Percentiles rank a stretch among this genome's conserved stretches.
phyloP scores from a whole-genome alignment of 1,140 invertebrate genomes.

The Drosophila nebulosa region DNA sequence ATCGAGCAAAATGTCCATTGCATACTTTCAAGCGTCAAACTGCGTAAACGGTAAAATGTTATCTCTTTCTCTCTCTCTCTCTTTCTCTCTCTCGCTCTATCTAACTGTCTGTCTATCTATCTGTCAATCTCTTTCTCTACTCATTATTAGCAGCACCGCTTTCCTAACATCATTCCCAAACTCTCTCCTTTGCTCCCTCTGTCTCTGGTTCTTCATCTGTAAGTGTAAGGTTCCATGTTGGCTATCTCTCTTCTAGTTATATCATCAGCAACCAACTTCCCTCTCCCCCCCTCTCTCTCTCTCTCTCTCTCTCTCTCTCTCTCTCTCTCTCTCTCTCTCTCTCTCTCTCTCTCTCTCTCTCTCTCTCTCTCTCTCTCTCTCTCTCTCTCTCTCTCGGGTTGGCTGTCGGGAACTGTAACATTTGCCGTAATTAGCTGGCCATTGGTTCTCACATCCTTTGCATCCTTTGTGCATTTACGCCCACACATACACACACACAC shows the following conservation, averaged over 20 bases:
- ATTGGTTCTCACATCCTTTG: constrained; percentile 8
- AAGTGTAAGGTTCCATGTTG: constrained; percentile 8
- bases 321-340: no score
- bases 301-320: no score
- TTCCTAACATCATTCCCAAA: background rate
- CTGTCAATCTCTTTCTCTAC: background rate
- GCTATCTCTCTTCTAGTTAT: constrained; percentile 19
- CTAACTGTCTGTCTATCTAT: background rate
- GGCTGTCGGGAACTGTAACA: constrained; percentile 26
- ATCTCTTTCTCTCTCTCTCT: background rate
- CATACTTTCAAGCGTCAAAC: constrained; percentile 69
- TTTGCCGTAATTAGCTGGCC: constrained; percentile 47
- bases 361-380: no score
- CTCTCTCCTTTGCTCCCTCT: background rate
- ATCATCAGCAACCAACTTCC: constrained; percentile 7
- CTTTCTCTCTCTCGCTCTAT: background rate
- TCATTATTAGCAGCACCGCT: no score
- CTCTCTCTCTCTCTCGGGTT: no score
- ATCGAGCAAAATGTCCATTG: constrained; percentile 7
- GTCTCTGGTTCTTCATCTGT: constrained; percentile 10
- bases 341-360: no score
- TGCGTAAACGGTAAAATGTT: constrained; percentile 28
- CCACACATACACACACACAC: background rate
- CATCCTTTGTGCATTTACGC: constrained; percentile 14
- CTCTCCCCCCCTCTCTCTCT: no score